Evolutionary conservation across 2,888 invertebrate genomes (phyloP), one percentile per base, ranked within the genome.

Genomic region (Falcaria lacertinaria): DNA sequence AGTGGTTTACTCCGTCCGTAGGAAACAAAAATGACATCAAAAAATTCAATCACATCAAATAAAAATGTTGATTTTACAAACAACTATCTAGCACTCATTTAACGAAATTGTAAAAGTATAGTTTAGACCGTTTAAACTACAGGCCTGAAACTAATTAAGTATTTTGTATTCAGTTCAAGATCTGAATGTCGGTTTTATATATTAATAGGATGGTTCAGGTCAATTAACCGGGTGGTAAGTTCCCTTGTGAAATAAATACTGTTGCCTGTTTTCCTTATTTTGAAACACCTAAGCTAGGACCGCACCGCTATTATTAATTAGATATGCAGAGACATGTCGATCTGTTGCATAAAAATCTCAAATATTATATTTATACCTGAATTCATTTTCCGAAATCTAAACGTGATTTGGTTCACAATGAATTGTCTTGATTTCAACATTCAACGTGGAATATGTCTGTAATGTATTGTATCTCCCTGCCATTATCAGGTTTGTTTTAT

Each of bases 351-450:
- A 35, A 48, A 41, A 39, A 40, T 52, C 44, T 42, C 47, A 47
- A 40, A 45, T 17, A 45, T 36, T 50, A 42, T 37, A 28, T 50
- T 50, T 46, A 43, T 41, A 41, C 49, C 40, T 44, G 48, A 42
- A 47, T 50, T 47, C 39, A 42, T 53, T 47, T 41, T 42, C 35
- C 41, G 36, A 33, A 46, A 43, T 50, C 42, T 4, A 34, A 28
- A 47, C 61, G 61, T 55, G 57, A 47, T 49, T 47, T 43, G 46
- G 40, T 45, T 57, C 45, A 39, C 42, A 57, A 63, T 52, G n/a
- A 50, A 48, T 51, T 50, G 47, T 54, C 53, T 33, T 28, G 39
- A 45, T 53, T 51, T 34, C 50, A 46, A 48, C 48, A 53, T 44
- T 13, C 25, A 44, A 28, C 43, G 16, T 41, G 44, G 25, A 42